Evolutionary conservation across 2,888 invertebrate genomes (phyloP).

Genomic region (Hoplodrina ambigua): DNA sequence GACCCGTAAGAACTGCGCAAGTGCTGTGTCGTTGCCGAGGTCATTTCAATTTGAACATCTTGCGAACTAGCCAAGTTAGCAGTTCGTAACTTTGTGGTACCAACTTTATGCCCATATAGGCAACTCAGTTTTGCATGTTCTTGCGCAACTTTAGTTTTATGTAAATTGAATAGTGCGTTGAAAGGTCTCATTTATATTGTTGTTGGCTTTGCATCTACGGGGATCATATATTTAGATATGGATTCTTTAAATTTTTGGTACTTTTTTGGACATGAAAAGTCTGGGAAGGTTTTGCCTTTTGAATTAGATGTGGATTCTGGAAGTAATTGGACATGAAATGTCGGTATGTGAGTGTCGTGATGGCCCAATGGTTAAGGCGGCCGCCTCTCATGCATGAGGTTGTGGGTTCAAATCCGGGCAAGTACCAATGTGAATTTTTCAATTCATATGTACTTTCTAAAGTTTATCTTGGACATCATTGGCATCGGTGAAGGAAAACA

Average conservation of each 20-base stretch:
- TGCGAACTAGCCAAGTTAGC: conserved; percentile 61
- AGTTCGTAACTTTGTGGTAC: conserved; percentile 56
- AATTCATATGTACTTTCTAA: no score
- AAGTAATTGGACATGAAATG: no score
- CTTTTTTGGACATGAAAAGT: conserved; percentile 13
- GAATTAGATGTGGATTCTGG: no score
- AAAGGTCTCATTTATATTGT: conserved; percentile 45
- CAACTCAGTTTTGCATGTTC: conserved; percentile 44
- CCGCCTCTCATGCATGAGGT: no score
- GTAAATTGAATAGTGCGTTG: conserved; percentile 57
- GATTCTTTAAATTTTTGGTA: neutral
- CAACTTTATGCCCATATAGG: conserved; percentile 58
- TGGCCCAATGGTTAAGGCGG: no score
- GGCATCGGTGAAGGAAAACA: no score
- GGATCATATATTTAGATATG: conserved; percentile 3
- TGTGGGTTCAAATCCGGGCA: no score
- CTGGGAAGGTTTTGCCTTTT: neutral
- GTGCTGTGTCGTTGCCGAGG: conserved; percentile 61
- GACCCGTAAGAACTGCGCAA: conserved; percentile 51
- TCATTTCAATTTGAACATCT: conserved; percentile 67
- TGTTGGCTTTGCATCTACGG: conserved; percentile 40
- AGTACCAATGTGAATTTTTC: no score
- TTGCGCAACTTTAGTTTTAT: conserved; percentile 54
- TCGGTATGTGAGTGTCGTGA: no score
- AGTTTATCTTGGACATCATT: no score